Base-by-base conservation (phyloP, 2,888 invertebrate genomes). In the Colostygia pectinataria region DNA sequence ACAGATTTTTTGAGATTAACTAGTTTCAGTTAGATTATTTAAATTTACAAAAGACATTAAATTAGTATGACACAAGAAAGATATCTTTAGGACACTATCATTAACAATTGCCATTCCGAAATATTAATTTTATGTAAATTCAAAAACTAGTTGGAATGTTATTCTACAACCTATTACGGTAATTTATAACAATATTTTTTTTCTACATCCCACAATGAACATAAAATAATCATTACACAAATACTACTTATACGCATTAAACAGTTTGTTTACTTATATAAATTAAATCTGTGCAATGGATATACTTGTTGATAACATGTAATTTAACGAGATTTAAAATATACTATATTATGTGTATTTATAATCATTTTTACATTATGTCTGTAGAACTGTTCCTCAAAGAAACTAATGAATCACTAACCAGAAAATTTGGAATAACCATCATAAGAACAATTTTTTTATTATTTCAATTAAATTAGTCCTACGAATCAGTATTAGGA, bases 341-440 rank as follows among this genome's bases (percentile, higher is more conserved):
- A n/a, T n/a, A n/a, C n/a, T n/a, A n/a, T n/a, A n/a, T n/a, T 40
- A 0, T 29, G 27, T 24, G 34, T 34, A 29, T 31, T 31, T 27
- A 9, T 34, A 47, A 43, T 39, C 5, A 7, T 13, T 49, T 46
- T 38, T 53, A 51, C 46, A 42, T 36, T 38, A 47, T 36, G 13
- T 29, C 15, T 27, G 44, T 45, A 44, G 40, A 28, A 28, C 46
- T 42, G 41, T 28, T 31, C 41, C 40, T 55, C 46, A 51, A 33
- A 32, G 46, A 46, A 50, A 45, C 44, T 37, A 49, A 56, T 33
- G 58, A 59, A 68, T 83, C 83, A 83, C 83, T 83, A 83, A 84
- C 83, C 83, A 74, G 77, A 77, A 70, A 47, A 74, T 71, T 79
- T 77, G 81, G 77, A 80, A 82, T 79, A 75, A 74, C 72, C 76